Evolutionary conservation across 1,140 invertebrate genomes (phyloP).

Genomic region (Aphis gossypii): DNA sequence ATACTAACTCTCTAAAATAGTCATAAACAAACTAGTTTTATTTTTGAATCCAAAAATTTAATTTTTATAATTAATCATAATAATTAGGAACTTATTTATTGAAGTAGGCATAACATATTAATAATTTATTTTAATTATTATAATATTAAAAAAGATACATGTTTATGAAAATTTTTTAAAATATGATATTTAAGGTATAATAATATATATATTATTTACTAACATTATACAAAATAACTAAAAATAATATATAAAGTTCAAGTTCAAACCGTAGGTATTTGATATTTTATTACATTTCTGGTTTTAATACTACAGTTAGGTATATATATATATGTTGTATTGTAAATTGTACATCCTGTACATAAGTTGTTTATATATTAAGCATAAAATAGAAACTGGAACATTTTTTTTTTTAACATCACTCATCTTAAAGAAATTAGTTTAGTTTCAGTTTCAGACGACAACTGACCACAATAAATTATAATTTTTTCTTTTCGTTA

Average conservation of each 20-base stretch:
- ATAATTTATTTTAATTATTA: neutral
- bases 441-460: neutral
- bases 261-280: neutral
- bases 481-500: neutral
- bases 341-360: neutral
- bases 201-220: neutral
- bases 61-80: neutral
- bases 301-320: neutral
- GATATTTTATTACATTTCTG: neutral
- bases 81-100: neutral
- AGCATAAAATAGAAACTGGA: neutral
- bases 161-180: neutral
- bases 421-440: constrained; percentile 8
- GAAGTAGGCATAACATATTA: neutral
- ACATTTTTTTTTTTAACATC: neutral
- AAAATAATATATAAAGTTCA: neutral
- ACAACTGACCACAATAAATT: neutral
- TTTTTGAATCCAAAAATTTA: neutral
- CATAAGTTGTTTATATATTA: constrained; percentile 23
- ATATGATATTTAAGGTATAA: neutral
- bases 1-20: neutral
- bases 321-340: neutral
- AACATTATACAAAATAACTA: neutral
- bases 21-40: neutral
- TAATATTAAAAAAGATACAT: neutral